Base-by-base conservation (phyloP, 2,888 invertebrate species). In the Drosophila cognata region DNA sequence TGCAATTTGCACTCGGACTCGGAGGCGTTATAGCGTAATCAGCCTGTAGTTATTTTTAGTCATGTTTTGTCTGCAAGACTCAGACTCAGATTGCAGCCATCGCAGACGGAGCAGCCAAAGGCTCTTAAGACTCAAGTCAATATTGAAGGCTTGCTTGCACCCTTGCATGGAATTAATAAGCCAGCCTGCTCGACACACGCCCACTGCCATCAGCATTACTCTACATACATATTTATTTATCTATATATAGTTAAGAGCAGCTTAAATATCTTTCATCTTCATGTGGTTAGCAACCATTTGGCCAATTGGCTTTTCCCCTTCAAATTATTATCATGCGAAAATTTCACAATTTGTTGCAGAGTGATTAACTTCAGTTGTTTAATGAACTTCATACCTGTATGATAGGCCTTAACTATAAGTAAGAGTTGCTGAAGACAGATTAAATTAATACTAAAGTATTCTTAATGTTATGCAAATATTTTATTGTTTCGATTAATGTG, bases 11-110 rank as follows among this genome's bases (percentile, higher is more conserved):
- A 77, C 69, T 68, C 65, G 38, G 33, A 48, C 46, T 67, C 50
- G 53, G 46, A 84, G 82, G 87, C 82, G 87, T 82, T 67, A 65
- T 57, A 72, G 78, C 79, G 66, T 74, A 85, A 84, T 81, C 79
- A 82, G 70, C 67, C 81, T 71, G 60, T 50, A 61, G 74, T 53
- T 65, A 74, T 77, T 74, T 77, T 74, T 62, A 69, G 68, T 61
- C 52, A 13, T 51, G 21, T 69, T 52, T 64, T 16, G 33, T 36
- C 48, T 52, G 48, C 38, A n/a, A 62, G 28, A 35, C 50, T 74
- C 61, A 62, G 28, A 35, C 50, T 74, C 61, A 50, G 74, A 57
- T 71, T 66, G 60, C 62, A 43, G 38, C 21, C 38, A 11, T 33
- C 51, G 41, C 13, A 57, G 21, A 13, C 25, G 29, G 11, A 48